phyloP scores from a whole-genome alignment of 2,888 invertebrate genomes.

The Eupithecia abbreviata region DNA sequence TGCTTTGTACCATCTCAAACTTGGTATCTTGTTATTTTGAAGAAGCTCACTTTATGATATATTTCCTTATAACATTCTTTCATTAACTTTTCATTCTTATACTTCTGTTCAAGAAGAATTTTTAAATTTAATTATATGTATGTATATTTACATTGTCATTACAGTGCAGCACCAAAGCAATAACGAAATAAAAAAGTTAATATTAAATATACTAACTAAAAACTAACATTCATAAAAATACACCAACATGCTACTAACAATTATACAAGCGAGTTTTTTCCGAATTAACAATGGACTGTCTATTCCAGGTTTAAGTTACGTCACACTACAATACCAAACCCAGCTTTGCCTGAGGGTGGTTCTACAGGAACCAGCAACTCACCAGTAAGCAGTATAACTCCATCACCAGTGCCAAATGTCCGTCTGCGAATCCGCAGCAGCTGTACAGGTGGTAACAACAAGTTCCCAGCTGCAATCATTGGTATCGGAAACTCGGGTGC shows the following conservation, averaged over 20 bases:
- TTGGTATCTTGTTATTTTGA: background rate
- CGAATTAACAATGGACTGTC: background rate
- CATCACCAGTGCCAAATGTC: conserved; percentile 62
- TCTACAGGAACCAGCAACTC: conserved; percentile 72
- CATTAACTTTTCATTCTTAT: no score
- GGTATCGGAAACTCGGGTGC: conserved; percentile 71
- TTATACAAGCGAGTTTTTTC: background rate
- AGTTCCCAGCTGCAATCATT: conserved; percentile 63
- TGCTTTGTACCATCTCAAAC: background rate
- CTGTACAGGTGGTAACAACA: conserved; percentile 71
- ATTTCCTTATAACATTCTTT: no score
- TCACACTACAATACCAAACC: conserved; percentile 76
- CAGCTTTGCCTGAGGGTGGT: conserved; percentile 77
- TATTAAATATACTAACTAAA: no score
- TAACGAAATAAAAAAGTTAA: no score
- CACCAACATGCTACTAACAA: no score
- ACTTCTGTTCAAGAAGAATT: no score
- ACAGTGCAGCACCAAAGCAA: no score
- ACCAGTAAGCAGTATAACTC: conserved; percentile 51
- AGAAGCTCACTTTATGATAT: background rate
- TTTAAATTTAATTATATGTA: no score
- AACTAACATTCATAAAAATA: no score
- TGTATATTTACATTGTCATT: no score
- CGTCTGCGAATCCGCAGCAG: conserved; percentile 66
- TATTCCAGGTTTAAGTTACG: conserved; percentile 80